Evolutionary conservation across 2,113 vertebrate species (phyloP).

Genomic region (Oncorhynchus masou): DNA sequence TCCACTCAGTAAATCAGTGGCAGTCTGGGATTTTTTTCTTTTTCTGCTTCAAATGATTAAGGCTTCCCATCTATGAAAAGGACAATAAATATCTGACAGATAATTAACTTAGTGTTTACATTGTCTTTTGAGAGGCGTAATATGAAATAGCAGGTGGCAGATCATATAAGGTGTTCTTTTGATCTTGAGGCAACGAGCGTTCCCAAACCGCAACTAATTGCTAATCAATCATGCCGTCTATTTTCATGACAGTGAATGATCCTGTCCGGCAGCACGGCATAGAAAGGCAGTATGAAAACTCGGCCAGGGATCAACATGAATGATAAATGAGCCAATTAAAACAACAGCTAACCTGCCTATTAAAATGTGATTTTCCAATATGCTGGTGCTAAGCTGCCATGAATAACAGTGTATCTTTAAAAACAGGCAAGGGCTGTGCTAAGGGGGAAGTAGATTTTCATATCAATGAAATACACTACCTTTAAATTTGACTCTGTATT

Average conservation of each 20-base stretch:
- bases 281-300: slow-evolving; percentile 10
- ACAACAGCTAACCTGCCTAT: slow-evolving; percentile 22
- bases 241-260: slow-evolving; percentile 37
- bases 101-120: slow-evolving; percentile 11
- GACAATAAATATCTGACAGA: not conserved
- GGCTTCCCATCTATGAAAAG: not conserved
- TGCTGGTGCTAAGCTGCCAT: slow-evolving; percentile 19
- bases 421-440: slow-evolving; percentile 24
- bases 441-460: not conserved
- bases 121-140: not conserved
- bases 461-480: slow-evolving; percentile 28
- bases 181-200: slow-evolving; percentile 12
- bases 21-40: not conserved
- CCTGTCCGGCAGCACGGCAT: slow-evolving; percentile 20
- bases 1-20: not conserved
- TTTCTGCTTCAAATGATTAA: not conserved
- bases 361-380: slow-evolving; percentile 32
- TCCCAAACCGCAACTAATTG: slow-evolving; percentile 31
- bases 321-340: slow-evolving; percentile 63
- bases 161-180: not conserved
- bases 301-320: slow-evolving; percentile 35
- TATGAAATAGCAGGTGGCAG: not conserved
- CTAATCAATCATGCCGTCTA: slow-evolving; percentile 51
- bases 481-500: slow-evolving; percentile 1
- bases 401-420: slow-evolving; percentile 33